Conservation (phyloP, 2,888 invertebrate species). For the Bellardia pandia region DNA sequence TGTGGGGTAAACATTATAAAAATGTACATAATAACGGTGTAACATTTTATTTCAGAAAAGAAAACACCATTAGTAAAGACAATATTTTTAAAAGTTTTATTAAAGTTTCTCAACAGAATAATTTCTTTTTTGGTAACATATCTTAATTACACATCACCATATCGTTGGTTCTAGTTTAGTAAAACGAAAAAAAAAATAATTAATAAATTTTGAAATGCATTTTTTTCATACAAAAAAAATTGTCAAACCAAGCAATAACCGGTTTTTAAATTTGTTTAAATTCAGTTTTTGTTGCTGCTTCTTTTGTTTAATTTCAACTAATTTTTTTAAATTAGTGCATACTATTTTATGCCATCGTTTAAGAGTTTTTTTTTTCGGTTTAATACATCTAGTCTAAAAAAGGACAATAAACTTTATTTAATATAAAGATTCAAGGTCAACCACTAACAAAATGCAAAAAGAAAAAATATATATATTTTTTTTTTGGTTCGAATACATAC, state of each 20-base stretch:
- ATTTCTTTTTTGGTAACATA: background rate
- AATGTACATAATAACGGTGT: too few species aligned
- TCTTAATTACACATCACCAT: background rate
- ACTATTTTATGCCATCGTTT: conserved; percentile 58
- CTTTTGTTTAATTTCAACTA: conserved; percentile 47
- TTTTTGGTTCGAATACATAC: conserved; percentile 36
- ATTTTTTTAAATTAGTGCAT: conserved; percentile 66
- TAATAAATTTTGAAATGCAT: conserved; percentile 50
- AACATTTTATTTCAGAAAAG: too few species aligned
- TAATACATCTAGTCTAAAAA: conserved; percentile 76
- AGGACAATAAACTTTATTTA: conserved; percentile 80
- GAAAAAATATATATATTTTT: background rate
- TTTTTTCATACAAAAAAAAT: conserved; percentile 29
- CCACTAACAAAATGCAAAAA: conserved; percentile 77
- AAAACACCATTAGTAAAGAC: too few species aligned
- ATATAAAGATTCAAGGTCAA: conserved; percentile 78
- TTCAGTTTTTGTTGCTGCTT: conserved; percentile 35
- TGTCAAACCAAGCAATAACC: conserved; percentile 37
- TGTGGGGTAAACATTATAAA: too few species aligned
- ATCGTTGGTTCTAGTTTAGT: background rate
- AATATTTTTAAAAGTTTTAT: too few species aligned
- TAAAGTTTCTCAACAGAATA: too few species aligned
- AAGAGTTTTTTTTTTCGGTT: background rate
- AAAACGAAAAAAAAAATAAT: background rate
- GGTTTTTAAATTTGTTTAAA: conserved; percentile 51